Evolutionary conservation across 2,888 invertebrate genomes (phyloP), one percentile per base, ranked within the genome.

Genomic region (Sinodicranocentrus sp.): DNA sequence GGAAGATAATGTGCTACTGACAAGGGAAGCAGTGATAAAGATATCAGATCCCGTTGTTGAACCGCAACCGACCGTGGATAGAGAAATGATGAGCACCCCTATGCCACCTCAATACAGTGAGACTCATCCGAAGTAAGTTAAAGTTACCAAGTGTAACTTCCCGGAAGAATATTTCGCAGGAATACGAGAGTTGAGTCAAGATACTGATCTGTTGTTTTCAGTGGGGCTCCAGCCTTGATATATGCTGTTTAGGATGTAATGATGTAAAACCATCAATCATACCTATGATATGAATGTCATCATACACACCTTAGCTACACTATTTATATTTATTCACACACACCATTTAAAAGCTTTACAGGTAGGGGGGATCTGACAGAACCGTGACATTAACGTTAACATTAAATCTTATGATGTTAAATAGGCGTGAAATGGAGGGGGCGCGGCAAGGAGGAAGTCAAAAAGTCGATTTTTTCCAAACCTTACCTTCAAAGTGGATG

Each of bases 71-170:
- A 26, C 71, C 19, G 39, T 83, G 8, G 83, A 85, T 23, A 75
- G 84, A 43, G 85, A 85, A 17, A 52, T 79, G 54, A 77, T 82
- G 65, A 78, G 73, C 33, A 89, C 89, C 3, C 88, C 88, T 5
- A 28, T 88, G n/a, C 89, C 89, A 26, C 89, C 89, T 5, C 87
- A 87, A 68, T 89, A 89, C 79, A 86, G 85, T 48, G 88, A 86
- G 82, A 87, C 87, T 25, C 89, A 89, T 85, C 88, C 88, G 21
- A 88, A 89, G 89, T 89, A 79, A 76, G 84, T 59, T n/a, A 72
- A 54, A 48, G 25, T 8, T 25, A 44, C 57, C n/a, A n/a, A n/a
- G n/a, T n/a, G 23, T 70, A 59, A 33, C 39, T 59, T 26, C 13
- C 13, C 54, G 2, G 57, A 52, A 23, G 43, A 63, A 43, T 33